Evolutionary conservation across 2,113 vertebrate species (phyloP).

Genomic region (Alethe diademata): DNA sequence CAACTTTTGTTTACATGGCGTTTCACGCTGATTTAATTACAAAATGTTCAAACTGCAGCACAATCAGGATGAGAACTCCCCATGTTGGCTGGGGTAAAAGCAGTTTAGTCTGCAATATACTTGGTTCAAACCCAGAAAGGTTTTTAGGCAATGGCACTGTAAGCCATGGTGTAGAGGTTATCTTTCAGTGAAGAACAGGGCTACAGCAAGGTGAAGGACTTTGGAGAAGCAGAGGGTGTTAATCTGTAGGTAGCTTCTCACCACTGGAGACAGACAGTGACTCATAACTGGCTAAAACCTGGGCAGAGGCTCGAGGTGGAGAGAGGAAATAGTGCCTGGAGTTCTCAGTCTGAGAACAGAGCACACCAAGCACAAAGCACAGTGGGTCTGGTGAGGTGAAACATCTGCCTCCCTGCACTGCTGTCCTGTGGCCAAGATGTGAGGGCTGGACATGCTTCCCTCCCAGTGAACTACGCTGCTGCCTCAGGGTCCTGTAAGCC

Average conservation of each 20-base stretch:
- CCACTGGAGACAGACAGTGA: neutral
- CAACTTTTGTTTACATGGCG: fast-evolving
- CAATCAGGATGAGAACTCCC: fast-evolving
- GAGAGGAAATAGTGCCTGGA: neutral
- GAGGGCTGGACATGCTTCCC: fast-evolving
- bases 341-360: neutral
- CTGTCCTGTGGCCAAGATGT: neutral
- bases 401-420: fast-evolving
- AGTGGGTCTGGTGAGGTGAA: neutral
- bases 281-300: neutral
- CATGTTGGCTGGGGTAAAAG: neutral
- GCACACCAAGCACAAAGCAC: neutral
- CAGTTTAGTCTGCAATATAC: neutral
- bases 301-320: neutral
- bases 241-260: fast-evolving
- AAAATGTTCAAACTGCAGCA: neutral
- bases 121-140: neutral
- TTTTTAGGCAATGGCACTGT: neutral
- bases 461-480: fast-evolving
- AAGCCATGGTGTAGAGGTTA: neutral
- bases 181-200: neutral
- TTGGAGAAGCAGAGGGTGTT: neutral
- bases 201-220: neutral
- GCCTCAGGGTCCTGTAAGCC: neutral
- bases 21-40: neutral